A percentile compares a stretch with the other conserved stretches of the same genome.
Evolutionary conservation across 2,797 vertebrate species (phyloP).

Genomic region (Leuciscus waleckii): DNA sequence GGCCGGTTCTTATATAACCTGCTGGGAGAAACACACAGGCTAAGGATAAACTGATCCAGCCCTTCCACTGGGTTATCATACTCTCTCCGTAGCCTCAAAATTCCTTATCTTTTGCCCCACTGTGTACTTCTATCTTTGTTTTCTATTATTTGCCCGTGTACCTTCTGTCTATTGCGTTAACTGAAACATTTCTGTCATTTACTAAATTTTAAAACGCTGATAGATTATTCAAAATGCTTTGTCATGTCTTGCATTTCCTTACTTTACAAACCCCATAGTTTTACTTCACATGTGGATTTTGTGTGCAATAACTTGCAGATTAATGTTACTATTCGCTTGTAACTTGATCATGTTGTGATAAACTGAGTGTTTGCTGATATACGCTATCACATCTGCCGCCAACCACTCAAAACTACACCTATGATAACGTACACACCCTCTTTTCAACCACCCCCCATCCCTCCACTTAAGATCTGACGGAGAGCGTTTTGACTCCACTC

Average conservation of each 20-base stretch:
- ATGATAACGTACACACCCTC: conserved; percentile 40
- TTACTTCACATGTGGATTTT: neutral
- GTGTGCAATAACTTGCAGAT: neutral
- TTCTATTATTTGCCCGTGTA: neutral
- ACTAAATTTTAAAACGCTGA: neutral
- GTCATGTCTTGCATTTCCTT: neutral
- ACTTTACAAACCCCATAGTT: neutral
- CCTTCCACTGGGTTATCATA: conserved; percentile 50
- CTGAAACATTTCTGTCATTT: neutral
- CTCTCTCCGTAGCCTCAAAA: conserved; percentile 19
- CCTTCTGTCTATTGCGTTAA: neutral
- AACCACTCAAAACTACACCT: conserved; percentile 13
- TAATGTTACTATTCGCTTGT: neutral
- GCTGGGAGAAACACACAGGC: conserved; percentile 52
- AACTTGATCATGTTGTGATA: conserved; percentile 6
- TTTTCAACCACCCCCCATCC: conserved; percentile 39
- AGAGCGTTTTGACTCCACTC: conserved; percentile 47
- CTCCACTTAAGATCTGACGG: conserved; percentile 36
- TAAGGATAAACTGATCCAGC: conserved; percentile 60
- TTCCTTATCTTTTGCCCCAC: neutral
- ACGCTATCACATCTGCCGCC: neutral
- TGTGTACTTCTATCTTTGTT: neutral
- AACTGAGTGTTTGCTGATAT: neutral
- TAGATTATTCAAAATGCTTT: neutral
- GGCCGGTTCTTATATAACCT: conserved; percentile 63